Evolutionary conservation across 2,888 invertebrate species (phyloP), one percentile per base, ranked within the genome.

Genomic region (Platynereis dumerilii): DNA sequence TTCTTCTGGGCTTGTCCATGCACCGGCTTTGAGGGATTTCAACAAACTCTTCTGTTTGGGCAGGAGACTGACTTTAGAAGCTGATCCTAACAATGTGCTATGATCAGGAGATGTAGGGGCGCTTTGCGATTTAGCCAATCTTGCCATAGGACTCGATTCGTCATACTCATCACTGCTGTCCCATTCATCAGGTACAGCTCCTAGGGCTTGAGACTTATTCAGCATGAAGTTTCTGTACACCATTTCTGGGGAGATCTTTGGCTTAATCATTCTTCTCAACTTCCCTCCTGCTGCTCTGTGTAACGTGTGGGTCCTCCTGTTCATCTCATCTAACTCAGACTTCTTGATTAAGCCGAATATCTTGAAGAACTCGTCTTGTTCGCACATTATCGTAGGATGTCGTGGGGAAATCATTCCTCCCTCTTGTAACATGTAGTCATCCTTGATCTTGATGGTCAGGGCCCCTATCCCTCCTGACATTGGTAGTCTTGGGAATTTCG

Each of bases 261-360:
- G 69, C 58, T 70, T 70, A 27, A 69, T 56, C 2, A 60, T 27
- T 17, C 70, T 26, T 15, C 70, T 54, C 28, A 70, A 44, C 34
- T 68, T 68, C 10, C 70, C 70, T 17, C 70, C 70, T 5, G 59
- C 67, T 17, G 59, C 58, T 15, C 70, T 64, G 57, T 70, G 70
- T 15, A 69, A 63, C 20, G 57, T 67, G 58, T 64, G 64, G 17
- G 44, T 52, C 12, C 39, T 59, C 17, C 48, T 34, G 7, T 58
- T 60, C 2, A 52, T 24, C 29, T 64, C 57, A 29, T 64, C 58
- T 5, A 70, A 22, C 17, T 69, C 69, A n/a, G 67, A 65, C 57
- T 70, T 70, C 39, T 67, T 62, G 1, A 69, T 48, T 34, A 70
- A 48, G 10, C 70, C 70, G 34, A 70, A 57, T 12, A 68, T 60